Percentiles rank a stretch among this genome's conserved stretches.
Conservation (phyloP, 2,888 invertebrate species). For the Anagyrus pseudococci region DNA sequence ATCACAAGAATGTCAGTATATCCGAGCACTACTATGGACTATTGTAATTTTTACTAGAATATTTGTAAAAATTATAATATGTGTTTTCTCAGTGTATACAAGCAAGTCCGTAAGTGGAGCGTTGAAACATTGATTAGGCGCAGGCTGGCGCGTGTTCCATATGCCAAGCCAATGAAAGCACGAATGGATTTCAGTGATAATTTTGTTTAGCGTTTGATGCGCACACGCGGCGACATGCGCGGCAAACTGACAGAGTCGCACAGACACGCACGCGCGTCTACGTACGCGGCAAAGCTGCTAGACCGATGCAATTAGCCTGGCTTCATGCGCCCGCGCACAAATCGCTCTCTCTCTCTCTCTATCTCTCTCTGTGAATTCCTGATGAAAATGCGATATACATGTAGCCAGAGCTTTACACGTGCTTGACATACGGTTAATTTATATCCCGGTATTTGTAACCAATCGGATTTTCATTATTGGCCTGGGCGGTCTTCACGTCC, state of each 20-base stretch:
- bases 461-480: background rate
- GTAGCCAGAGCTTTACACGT: background rate
- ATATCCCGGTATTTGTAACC: background rate
- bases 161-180: background rate
- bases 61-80: too few relatives aligned
- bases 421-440: background rate
- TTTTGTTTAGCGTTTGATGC: background rate
- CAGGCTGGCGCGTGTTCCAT: background rate
- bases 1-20: too few relatives aligned
- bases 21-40: too few relatives aligned
- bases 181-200: slow-evolving; percentile 17
- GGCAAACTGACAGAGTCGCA: background rate
- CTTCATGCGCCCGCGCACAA: background rate
- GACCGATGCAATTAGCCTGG: background rate
- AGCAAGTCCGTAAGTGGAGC: too few relatives aligned
- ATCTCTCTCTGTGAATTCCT: background rate
- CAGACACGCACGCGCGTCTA: too few relatives aligned
- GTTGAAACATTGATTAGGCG: background rate
- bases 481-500: background rate
- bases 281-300: slow-evolving; percentile 6
- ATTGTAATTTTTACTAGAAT: too few relatives aligned
- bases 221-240: background rate
- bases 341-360: too few relatives aligned
- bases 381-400: background rate
- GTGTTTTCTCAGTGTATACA: too few relatives aligned